phyloP scores from a whole-genome alignment of 2,888 invertebrate genomes.

The Myathropa florea region DNA sequence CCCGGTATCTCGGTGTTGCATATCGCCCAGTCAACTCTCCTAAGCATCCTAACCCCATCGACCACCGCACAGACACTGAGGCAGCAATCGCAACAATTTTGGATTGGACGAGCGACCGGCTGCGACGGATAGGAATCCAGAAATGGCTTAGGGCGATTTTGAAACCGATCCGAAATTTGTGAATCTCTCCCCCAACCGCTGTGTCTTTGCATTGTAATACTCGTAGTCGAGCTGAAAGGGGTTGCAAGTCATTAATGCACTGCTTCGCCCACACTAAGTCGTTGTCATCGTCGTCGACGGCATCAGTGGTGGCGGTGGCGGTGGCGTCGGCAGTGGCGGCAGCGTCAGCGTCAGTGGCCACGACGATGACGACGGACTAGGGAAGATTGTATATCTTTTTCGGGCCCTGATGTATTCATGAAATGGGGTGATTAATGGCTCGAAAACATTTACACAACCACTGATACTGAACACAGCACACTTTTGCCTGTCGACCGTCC shows the following conservation, averaged over 20 bases:
- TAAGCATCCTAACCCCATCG: conserved; percentile 53
- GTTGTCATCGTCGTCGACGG: conserved; percentile 18
- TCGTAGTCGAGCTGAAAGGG: conserved; percentile 52
- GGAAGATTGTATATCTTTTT: conserved; percentile 69
- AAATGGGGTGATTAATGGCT: conserved; percentile 81
- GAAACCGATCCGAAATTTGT: conserved; percentile 69
- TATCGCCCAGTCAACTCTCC: conserved; percentile 41
- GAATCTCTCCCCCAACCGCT: conserved; percentile 48
- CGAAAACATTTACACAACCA: conserved; percentile 79
- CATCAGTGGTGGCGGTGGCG: background rate
- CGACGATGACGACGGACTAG: conserved; percentile 40
- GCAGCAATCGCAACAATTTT: conserved; percentile 51
- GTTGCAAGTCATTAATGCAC: conserved; percentile 71
- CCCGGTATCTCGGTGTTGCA: conserved; percentile 59
- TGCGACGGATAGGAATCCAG: conserved; percentile 61
- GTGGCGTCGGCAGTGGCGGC: conserved; percentile 21
- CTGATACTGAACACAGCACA: conserved; percentile 65
- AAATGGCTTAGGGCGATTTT: conserved; percentile 68
- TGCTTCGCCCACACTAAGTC: conserved; percentile 59
- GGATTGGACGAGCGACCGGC: conserved; percentile 48
- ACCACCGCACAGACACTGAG: background rate
- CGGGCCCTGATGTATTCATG: conserved; percentile 78
- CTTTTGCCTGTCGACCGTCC: conserved; percentile 27
- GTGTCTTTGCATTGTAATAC: conserved; percentile 31
- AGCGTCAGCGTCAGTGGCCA: background rate